These are phyloP conservation scores for Acronicta psi DNA, from an alignment of 2,888 invertebrate genomes.

Conservation along the genomic window DNA sequence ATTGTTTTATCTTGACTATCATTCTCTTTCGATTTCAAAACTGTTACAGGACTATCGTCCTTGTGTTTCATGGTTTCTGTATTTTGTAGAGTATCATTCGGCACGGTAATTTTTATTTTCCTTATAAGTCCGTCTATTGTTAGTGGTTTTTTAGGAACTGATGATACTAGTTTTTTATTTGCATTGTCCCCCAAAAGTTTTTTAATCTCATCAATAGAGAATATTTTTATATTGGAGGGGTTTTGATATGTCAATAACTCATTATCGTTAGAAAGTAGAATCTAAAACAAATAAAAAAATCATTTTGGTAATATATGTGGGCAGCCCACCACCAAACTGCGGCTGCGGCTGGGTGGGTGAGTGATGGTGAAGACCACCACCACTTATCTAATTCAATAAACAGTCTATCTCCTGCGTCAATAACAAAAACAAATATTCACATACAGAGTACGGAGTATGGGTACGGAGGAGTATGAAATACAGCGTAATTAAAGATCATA, in stretches of 20 bases:
- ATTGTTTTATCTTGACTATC: constrained; percentile 8
- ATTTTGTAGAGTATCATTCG: constrained; percentile 18
- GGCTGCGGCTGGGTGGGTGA: no score
- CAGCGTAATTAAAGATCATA: no score
- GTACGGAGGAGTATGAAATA: no score
- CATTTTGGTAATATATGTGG: no score
- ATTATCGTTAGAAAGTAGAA: constrained; percentile 67
- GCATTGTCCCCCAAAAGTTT: constrained; percentile 23
- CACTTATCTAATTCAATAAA: no score
- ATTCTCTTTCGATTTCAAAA: constrained; percentile 1
- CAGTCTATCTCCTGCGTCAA: no score
- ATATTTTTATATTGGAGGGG: constrained; percentile 53
- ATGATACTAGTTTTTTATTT: constrained; percentile 1
- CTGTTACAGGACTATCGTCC: not conserved
- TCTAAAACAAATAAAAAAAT: constrained; percentile 61
- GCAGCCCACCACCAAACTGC: no score
- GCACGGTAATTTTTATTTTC: constrained; percentile 45
- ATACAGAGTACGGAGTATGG: no score
- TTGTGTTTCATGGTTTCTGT: not conserved
- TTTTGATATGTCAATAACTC: constrained; percentile 57
- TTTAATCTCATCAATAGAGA: constrained; percentile 64
- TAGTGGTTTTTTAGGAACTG: constrained; percentile 18
- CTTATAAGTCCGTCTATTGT: constrained; percentile 17
- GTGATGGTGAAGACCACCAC: no score
- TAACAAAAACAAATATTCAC: no score